These are phyloP conservation scores for Rhaphigaster nebulosa DNA, from an alignment of 2,888 invertebrate genomes.

Conservation along the genomic window DNA sequence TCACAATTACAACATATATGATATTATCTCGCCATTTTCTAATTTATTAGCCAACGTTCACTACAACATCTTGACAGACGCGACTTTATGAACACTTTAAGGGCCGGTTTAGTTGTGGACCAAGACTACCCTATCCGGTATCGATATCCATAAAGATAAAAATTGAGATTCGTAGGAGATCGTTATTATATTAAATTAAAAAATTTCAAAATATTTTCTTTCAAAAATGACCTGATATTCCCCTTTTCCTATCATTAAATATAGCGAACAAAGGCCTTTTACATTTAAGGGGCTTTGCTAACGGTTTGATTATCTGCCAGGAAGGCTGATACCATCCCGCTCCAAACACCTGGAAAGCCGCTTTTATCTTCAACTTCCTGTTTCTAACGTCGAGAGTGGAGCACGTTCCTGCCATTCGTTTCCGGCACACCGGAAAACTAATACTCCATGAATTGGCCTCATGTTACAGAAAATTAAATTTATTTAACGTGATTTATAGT, in stretches of 20 bases:
- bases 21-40: too few relatives aligned
- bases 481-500: not conserved
- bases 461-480: not conserved
- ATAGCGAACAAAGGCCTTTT: not conserved
- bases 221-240: not conserved
- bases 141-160: too few relatives aligned
- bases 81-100: too few relatives aligned
- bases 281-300: not conserved
- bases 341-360: conserved; percentile 39
- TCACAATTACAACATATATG: too few relatives aligned
- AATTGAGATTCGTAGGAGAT: too few relatives aligned
- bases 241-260: not conserved
- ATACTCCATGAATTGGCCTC: not conserved
- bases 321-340: not conserved
- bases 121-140: too few relatives aligned
- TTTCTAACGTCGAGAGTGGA: conserved; percentile 36
- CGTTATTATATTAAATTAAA: too few relatives aligned
- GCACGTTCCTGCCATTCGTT: conserved; percentile 49
- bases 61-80: too few relatives aligned
- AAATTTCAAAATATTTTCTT: not conserved
- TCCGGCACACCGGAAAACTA: conserved; percentile 10
- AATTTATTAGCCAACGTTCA: too few relatives aligned
- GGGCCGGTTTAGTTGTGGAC: too few relatives aligned
- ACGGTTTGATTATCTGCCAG: conserved; percentile 41
- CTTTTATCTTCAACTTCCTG: conserved; percentile 44